Evolutionary conservation across 2,113 vertebrate genomes (phyloP).

Genomic region (Cairina moschata): DNA sequence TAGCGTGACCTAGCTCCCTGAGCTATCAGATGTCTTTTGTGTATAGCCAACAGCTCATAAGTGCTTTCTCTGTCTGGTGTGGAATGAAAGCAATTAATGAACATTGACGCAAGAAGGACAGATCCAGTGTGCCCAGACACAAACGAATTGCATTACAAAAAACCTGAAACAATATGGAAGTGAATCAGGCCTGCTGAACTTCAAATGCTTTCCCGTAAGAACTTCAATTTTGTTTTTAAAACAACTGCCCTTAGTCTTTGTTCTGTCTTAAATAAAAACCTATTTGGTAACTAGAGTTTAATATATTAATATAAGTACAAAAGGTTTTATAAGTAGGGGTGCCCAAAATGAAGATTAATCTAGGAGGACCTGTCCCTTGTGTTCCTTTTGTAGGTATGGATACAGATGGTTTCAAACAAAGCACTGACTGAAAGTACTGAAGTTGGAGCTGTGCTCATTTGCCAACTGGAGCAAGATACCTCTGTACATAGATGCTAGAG

Average conservation of each 20-base stretch:
- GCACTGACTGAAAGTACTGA: neutral
- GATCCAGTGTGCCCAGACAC: neutral
- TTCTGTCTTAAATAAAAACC: neutral
- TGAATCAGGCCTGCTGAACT: neutral
- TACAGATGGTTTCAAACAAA: neutral
- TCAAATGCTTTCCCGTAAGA: neutral
- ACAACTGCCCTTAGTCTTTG: neutral
- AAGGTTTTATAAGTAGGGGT: neutral
- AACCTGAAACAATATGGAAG: neutral
- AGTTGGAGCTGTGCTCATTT: neutral
- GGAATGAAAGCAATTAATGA: slow-evolving; percentile 55
- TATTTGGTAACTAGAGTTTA: neutral
- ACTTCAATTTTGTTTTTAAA: neutral
- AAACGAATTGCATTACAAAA: slow-evolving; percentile 1
- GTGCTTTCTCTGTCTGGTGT: neutral
- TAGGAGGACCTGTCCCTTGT: neutral
- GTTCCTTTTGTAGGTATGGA: neutral
- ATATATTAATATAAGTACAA: neutral
- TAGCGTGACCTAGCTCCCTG: slow-evolving; percentile 31
- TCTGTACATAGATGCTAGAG: neutral
- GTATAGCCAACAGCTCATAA: slow-evolving; percentile 3
- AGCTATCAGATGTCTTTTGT: slow-evolving; percentile 20
- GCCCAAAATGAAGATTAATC: neutral
- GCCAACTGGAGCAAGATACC: neutral
- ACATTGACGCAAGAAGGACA: slow-evolving; percentile 20